A percentile compares a stretch with the other conserved stretches of the same genome.
Conservation (phyloP, 1,140 invertebrate genomes). For the Aphelenchoides fujianensis region DNA sequence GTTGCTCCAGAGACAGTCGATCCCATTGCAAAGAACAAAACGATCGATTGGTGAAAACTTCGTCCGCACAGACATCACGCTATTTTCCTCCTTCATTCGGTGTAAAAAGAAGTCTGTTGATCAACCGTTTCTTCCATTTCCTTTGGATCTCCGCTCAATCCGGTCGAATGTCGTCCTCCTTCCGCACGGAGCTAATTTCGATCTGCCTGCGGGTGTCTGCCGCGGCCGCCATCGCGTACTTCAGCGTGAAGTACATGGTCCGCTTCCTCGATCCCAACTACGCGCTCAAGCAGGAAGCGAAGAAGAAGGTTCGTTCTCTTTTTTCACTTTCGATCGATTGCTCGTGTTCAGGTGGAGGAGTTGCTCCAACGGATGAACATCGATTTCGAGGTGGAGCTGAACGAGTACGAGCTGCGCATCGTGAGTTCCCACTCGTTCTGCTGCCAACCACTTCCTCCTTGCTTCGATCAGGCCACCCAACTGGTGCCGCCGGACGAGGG, state of each 20-base stretch:
- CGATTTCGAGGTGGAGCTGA: constrained; percentile 6
- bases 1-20: background rate
- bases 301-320: constrained; percentile 23
- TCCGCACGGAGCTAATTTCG: constrained; percentile 15
- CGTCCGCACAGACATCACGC: background rate
- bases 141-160: background rate
- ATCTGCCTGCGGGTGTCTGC: constrained; percentile 16
- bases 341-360: constrained; percentile 16
- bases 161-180: background rate
- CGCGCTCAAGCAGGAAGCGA: constrained; percentile 27
- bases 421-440: constrained; percentile 6
- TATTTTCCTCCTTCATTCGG: background rate
- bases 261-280: constrained; percentile 27
- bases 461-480: constrained; percentile 21
- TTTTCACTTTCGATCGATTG: background rate
- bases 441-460: background rate
- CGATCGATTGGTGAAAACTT: background rate
- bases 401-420: constrained; percentile 32
- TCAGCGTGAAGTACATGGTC: constrained; percentile 24
- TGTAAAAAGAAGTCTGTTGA: too few relatives aligned
- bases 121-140: background rate
- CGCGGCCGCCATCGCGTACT: constrained; percentile 21
- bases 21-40: background rate
- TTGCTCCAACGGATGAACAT: constrained; percentile 22
- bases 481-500: constrained; percentile 26